Evolutionary conservation across 2,113 vertebrate species (phyloP).

Genomic region (Lanius collurio): DNA sequence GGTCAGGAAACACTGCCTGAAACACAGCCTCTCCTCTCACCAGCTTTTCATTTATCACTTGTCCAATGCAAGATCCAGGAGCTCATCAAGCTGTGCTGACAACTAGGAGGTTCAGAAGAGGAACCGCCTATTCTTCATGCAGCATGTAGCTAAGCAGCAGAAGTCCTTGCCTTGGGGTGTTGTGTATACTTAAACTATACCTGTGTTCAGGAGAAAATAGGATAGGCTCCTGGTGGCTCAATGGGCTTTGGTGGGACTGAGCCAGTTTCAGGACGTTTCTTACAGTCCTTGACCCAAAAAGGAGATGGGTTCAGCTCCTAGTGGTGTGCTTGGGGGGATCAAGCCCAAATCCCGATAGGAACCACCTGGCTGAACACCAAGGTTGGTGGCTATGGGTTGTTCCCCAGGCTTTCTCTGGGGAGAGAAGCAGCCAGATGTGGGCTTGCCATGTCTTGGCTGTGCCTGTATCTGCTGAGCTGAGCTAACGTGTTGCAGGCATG

Average conservation of each 20-base stretch:
- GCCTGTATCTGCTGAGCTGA: neutral
- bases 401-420: neutral
- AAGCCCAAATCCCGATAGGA: neutral
- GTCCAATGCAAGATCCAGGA: neutral
- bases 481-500: neutral
- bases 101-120: neutral
- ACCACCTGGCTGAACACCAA: neutral
- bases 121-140: neutral
- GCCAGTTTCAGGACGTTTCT: neutral
- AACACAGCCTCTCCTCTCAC: neutral
- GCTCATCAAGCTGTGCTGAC: neutral
- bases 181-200: neutral
- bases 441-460: neutral
- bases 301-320: neutral
- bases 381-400: neutral
- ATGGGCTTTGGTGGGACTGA: neutral
- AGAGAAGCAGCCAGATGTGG: neutral
- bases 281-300: neutral
- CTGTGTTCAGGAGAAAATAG: neutral
- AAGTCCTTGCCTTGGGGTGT: neutral
- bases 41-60: neutral
- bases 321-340: neutral
- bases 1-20: neutral
- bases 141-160: neutral
- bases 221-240: neutral